Conservation (phyloP, 2,888 invertebrate species). For the Hirtodrosophila duncani region DNA sequence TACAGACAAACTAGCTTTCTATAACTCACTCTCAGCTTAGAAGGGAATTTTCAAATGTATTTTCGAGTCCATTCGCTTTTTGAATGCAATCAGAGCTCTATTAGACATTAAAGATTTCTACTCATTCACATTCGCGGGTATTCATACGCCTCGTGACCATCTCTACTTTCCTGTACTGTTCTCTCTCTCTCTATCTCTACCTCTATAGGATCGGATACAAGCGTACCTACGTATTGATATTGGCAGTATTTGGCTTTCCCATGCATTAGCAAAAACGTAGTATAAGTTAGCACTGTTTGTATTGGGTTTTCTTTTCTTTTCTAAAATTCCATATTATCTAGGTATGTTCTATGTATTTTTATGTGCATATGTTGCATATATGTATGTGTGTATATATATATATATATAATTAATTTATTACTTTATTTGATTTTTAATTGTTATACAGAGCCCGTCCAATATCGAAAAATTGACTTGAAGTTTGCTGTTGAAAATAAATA, state of each 20-base stretch:
- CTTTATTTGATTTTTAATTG: constrained; percentile 18
- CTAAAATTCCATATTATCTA: constrained; percentile 23
- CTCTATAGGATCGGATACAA: constrained; percentile 8
- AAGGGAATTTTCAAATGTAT: too few relatives aligned
- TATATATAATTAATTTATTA: constrained; percentile 1
- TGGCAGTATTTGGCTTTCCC: constrained; percentile 20
- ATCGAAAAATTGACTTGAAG: constrained; percentile 57
- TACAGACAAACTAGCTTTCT: too few relatives aligned
- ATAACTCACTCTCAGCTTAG: too few relatives aligned
- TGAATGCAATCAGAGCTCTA: too few relatives aligned
- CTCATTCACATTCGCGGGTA: too few relatives aligned
- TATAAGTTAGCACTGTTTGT: too few relatives aligned
- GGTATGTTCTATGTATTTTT: constrained; percentile 18
- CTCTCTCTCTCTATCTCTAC: constrained; percentile 25
- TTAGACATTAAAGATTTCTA: too few relatives aligned
- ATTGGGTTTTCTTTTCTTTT: too few relatives aligned
- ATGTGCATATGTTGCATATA: constrained; percentile 15
- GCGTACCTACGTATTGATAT: constrained; percentile 15
- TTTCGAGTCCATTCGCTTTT: too few relatives aligned
- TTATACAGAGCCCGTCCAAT: constrained; percentile 33
- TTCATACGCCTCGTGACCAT: too few relatives aligned
- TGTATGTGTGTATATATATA: constrained; percentile 25
- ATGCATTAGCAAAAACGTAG: constrained; percentile 1
- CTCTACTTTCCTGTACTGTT: too few relatives aligned
- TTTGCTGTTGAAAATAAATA: constrained; percentile 8